Evolutionary conservation across 1,140 invertebrate species (phyloP).

Genomic region (Micrasema minimum): DNA sequence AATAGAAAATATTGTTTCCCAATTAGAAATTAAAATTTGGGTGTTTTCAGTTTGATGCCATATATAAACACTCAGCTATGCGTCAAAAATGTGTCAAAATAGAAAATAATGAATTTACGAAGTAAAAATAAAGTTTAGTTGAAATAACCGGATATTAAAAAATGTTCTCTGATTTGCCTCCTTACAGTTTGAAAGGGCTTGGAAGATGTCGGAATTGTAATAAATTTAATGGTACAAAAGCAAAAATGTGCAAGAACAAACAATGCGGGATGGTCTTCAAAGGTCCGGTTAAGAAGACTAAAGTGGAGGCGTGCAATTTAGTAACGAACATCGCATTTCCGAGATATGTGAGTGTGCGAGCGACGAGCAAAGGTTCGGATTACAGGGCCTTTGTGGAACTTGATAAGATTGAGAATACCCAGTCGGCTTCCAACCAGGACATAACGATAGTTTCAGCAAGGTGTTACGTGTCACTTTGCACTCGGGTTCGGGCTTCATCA

Average conservation of each 20-base stretch:
- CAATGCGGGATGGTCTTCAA: constrained; percentile 77
- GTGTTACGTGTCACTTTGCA: constrained; percentile 3
- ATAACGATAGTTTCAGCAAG: neutral
- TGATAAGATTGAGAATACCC: constrained; percentile 8
- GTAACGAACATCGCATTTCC: constrained; percentile 71
- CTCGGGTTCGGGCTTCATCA: constrained; percentile 34
- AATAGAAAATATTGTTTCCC: neutral
- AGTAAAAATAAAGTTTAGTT: neutral
- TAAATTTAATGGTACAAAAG: constrained; percentile 80
- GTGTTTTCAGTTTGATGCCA: neutral
- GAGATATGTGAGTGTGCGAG: constrained; percentile 75
- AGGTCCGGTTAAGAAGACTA: constrained; percentile 71
- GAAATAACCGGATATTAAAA: neutral
- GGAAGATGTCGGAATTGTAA: constrained; percentile 84
- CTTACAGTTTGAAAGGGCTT: constrained; percentile 61
- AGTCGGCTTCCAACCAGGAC: neutral
- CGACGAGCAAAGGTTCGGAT: constrained; percentile 76
- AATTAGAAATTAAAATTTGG: neutral
- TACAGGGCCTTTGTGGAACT: constrained; percentile 81
- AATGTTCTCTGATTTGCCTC: constrained; percentile 34
- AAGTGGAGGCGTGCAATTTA: constrained; percentile 77
- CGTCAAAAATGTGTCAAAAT: constrained; percentile 12
- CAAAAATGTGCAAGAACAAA: constrained; percentile 82
- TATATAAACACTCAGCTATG: neutral
- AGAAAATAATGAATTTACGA: neutral